These are phyloP conservation scores for Steatocranus sp. DNA, from an alignment of 2,797 vertebrate species.

Conservation along the genomic window DNA sequence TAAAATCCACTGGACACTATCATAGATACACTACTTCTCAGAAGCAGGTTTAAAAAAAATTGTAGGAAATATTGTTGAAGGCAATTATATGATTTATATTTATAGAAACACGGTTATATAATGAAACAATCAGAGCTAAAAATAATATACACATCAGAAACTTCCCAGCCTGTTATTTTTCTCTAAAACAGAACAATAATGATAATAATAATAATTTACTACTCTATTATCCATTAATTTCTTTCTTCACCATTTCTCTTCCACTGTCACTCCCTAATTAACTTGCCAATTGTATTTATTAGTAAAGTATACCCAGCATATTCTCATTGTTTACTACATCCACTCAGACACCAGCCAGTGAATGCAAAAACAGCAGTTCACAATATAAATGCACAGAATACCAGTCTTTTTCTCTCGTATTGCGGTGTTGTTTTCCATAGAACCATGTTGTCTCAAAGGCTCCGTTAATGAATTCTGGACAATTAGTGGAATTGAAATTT, in stretches of 20 bases:
- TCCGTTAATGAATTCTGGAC: slow-evolving; percentile 90
- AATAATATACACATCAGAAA: neutral
- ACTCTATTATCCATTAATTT: neutral
- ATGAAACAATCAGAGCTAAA: neutral
- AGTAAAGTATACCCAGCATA: neutral
- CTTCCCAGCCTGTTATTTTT: neutral
- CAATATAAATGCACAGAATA: slow-evolving; percentile 19
- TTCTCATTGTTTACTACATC: slow-evolving; percentile 7
- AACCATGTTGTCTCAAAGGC: slow-evolving; percentile 76
- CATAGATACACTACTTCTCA: neutral
- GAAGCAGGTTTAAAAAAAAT: neutral
- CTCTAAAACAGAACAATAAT: neutral
- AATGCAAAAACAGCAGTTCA: slow-evolving; percentile 42
- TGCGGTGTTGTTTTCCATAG: slow-evolving; percentile 69
- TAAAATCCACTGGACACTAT: neutral
- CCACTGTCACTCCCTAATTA: neutral
- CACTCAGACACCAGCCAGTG: slow-evolving; percentile 23
- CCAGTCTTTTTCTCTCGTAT: slow-evolving; percentile 57
- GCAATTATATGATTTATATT: neutral
- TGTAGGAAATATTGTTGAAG: neutral
- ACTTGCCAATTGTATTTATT: neutral
- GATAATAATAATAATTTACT: neutral
- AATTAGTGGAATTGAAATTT: slow-evolving; percentile 99
- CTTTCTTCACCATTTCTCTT: neutral
- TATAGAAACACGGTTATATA: neutral